Percentiles rank a stretch among this genome's conserved stretches.
Evolutionary conservation across 2,797 vertebrate species (phyloP).

Genomic region (Malurus splendens): DNA sequence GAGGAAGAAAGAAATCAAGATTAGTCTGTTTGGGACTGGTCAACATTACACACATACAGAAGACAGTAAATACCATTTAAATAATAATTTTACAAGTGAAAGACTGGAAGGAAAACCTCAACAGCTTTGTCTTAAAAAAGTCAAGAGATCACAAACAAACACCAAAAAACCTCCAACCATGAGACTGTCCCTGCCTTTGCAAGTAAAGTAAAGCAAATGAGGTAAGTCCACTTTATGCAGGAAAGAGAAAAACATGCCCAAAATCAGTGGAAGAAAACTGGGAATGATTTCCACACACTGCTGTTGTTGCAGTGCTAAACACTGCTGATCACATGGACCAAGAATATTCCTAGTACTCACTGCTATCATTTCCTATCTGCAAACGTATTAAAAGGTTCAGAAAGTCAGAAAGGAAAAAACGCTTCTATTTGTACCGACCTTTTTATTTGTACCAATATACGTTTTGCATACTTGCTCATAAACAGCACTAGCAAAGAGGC

Average conservation of each 20-base stretch:
- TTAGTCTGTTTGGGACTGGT: not conserved
- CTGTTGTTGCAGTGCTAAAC: not conserved
- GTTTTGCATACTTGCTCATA: not conserved
- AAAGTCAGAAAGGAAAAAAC: not conserved
- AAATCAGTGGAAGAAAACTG: not conserved
- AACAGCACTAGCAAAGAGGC: not conserved
- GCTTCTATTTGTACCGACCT: not conserved
- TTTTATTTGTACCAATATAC: not conserved
- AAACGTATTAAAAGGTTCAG: not conserved
- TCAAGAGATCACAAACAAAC: not conserved
- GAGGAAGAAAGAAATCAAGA: not conserved
- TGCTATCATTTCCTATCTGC: not conserved
- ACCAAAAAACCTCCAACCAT: fast-evolving
- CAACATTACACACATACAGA: not conserved
- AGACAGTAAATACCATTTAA: not conserved
- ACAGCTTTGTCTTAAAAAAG: not conserved
- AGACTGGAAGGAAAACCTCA: not conserved
- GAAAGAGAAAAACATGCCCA: not conserved
- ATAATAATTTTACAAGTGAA: not conserved
- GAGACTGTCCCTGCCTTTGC: not conserved
- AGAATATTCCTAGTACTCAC: not conserved
- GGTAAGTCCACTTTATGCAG: not conserved
- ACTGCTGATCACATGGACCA: fast-evolving
- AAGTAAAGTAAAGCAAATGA: not conserved
- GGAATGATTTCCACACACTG: not conserved